Evolutionary conservation across 2,888 invertebrate species (phyloP), one percentile per base, ranked within the genome.

Genomic region (Luffia ferchaultella): DNA sequence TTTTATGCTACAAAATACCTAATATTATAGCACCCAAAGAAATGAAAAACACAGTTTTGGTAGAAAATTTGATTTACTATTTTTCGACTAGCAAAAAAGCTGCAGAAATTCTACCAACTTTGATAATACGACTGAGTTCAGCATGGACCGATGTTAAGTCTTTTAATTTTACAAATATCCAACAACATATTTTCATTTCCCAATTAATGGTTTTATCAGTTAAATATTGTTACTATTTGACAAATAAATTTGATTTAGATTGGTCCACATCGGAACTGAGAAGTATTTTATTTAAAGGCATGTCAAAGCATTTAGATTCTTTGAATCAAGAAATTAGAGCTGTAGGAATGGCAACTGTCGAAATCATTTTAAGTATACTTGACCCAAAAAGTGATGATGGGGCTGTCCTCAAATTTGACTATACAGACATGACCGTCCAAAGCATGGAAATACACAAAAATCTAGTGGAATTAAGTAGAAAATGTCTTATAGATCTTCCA

Each of bases 321-420:
- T 70, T 89, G 0, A 78, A 88, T 20, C 72, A 78, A 20, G 77
- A 86, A 43, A 79, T 91, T 15, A 73, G 92, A 53, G 85, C 85
- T 30, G 76, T 91, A 3, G 94, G 94, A 0, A 93, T 93, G 92
- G 86, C 89, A 19, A 87, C 89, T 0, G 87, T 89, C 0, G 93
- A 93, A 63, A 73, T 90, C 2, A 62, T 90, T 2, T 69, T 89
- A 2, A 68, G 52, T 54, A 60, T 62, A 17, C 58, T 61, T 2
- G 73, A 72, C 1, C 12, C n/a, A 62, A 51, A 59, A 0, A 57
- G 50, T 9, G 71, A 75, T 1, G 71, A 74, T 41, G 74, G 85
- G 1, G 80, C 83, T 0, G 85, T 84, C 48, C 69, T 94, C 0
- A 83, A 85, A 49, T 94, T 94, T 61, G 89, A 92, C 42, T 93